These are phyloP conservation scores for Pristionchus maxplancki DNA, from an alignment of 2,888 invertebrate species.

Conservation along the genomic window DNA sequence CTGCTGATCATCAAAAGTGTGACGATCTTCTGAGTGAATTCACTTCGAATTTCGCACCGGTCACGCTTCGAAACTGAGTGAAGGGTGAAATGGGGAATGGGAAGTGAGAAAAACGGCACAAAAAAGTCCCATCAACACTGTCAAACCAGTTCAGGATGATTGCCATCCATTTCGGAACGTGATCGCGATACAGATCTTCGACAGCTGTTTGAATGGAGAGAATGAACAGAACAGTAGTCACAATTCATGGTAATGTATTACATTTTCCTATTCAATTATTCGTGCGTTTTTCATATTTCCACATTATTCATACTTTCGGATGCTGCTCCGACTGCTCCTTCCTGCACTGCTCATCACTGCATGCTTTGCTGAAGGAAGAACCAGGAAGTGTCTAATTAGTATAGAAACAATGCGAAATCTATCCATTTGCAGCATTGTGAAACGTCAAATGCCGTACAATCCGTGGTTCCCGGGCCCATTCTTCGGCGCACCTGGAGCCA, in stretches of 20 bases:
- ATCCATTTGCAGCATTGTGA: neutral
- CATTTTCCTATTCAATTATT: no score
- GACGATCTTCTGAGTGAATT: neutral
- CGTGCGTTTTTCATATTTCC: neutral
- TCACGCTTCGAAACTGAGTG: slow-evolving; percentile 1
- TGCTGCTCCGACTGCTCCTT: neutral
- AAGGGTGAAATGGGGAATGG: neutral
- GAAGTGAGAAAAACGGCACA: neutral
- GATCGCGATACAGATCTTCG: neutral
- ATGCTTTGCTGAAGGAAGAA: neutral
- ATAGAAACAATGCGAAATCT: neutral
- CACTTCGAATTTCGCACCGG: neutral
- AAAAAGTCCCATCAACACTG: neutral
- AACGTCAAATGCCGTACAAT: neutral
- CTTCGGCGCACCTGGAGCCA: neutral
- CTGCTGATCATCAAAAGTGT: neutral
- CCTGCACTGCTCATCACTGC: neutral
- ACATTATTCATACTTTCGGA: neutral
- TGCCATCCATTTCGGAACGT: neutral
- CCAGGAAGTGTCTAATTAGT: neutral
- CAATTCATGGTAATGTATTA: no score
- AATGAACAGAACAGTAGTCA: neutral
- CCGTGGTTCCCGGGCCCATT: neutral
- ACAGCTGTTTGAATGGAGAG: neutral
- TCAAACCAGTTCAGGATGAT: neutral